A percentile compares a stretch with the other conserved stretches of the same genome.
phyloP scores from a whole-genome alignment of 2,797 vertebrate genomes.

The Pseudochirops cupreus region DNA sequence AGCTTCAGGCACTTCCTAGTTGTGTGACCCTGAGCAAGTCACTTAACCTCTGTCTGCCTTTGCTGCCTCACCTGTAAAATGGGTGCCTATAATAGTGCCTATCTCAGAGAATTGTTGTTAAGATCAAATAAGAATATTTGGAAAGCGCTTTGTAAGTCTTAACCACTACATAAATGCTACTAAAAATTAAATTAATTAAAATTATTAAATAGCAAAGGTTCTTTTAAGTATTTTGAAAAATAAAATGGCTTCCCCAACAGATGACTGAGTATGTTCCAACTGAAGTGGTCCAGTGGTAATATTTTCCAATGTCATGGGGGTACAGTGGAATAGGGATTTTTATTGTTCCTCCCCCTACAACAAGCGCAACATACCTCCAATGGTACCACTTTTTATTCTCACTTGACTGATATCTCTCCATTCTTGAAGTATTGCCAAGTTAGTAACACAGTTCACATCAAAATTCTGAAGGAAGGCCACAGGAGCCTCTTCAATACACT shows the following conservation, averaged over 20 bases:
- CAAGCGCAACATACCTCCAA: slow-evolving; percentile 77
- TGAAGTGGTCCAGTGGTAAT: neutral
- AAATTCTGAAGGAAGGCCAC: slow-evolving; percentile 92
- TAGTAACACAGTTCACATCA: slow-evolving; percentile 84
- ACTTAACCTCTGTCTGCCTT: neutral
- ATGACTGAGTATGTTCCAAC: neutral
- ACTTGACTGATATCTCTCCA: fast-evolving
- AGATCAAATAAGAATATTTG: neutral
- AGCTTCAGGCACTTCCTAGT: neutral
- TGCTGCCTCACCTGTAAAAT: neutral
- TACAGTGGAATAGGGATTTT: fast-evolving
- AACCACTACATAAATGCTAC: neutral
- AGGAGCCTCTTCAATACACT: slow-evolving; percentile 89
- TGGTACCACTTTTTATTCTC: slow-evolving; percentile 69
- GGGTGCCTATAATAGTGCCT: neutral
- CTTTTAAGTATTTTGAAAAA: neutral
- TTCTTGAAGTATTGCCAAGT: slow-evolving; percentile 73
- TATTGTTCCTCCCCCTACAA: neutral
- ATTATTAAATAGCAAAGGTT: neutral
- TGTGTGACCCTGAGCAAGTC: neutral
- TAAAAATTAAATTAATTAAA: neutral
- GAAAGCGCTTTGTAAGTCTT: fast-evolving
- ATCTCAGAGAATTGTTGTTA: neutral
- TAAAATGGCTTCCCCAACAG: neutral
- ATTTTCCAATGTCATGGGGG: neutral